Evolutionary conservation across 2,888 invertebrate species (phyloP).

Genomic region (Scrobipalpa costella): DNA sequence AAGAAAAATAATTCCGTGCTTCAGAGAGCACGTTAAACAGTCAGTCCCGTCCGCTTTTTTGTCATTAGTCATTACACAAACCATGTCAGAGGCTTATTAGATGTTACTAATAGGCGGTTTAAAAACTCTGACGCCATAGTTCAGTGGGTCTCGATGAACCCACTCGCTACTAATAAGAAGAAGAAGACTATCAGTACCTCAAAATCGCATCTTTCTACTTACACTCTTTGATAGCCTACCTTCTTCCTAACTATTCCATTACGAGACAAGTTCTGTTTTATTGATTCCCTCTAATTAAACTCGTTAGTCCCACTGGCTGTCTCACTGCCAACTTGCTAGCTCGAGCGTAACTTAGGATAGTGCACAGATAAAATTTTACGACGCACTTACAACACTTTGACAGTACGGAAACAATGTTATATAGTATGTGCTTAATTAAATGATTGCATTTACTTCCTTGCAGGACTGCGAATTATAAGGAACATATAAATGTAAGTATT

Average conservation of each 20-base stretch:
- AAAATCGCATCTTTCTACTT: not conserved
- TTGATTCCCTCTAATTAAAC: conserved; percentile 36
- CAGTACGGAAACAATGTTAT: conserved; percentile 18
- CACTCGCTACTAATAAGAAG: no score
- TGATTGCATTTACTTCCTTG: not conserved
- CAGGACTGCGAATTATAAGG: not conserved
- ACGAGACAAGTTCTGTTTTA: conserved; percentile 41
- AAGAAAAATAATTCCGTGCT: no score
- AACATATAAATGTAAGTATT: not conserved
- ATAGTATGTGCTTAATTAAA: not conserved
- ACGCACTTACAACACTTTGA: conserved; percentile 16
- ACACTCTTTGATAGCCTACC: not conserved
- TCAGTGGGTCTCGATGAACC: no score
- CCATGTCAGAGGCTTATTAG: no score
- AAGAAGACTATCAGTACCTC: no score
- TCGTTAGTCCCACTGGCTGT: conserved; percentile 3
- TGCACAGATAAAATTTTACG: conserved; percentile 21
- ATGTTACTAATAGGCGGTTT: no score
- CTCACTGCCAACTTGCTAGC: conserved; percentile 8
- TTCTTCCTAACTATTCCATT: conserved; percentile 43
- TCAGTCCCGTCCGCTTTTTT: no score
- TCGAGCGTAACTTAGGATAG: conserved; percentile 12
- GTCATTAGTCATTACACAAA: no score
- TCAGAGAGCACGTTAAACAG: no score
- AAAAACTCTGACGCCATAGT: no score